phyloP scores from a whole-genome alignment of 2,797 vertebrate species.

The Cyclopterus lumpus region DNA sequence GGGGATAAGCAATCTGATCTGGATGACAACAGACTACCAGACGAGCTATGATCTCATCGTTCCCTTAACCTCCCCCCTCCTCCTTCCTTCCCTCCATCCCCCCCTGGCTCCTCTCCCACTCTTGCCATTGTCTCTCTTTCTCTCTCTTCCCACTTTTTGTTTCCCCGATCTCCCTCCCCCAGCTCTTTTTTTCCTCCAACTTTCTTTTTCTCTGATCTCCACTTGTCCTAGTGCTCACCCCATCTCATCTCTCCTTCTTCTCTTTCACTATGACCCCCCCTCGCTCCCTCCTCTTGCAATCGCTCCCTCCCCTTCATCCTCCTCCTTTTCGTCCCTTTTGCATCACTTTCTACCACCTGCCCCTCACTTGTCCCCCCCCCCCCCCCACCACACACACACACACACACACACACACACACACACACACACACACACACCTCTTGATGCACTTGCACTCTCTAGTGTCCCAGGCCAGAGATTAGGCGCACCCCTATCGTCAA shows the following conservation, averaged over 20 bases:
- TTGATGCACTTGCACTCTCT: slow-evolving; percentile 71
- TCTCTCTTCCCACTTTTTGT: slow-evolving; percentile 73
- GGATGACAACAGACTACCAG: slow-evolving; percentile 88
- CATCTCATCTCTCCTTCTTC: slow-evolving; percentile 74
- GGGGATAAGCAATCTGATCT: slow-evolving; percentile 82
- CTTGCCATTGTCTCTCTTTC: slow-evolving; percentile 74
- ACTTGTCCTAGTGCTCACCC: slow-evolving; percentile 67
- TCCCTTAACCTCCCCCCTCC: slow-evolving; percentile 66
- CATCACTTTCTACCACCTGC: slow-evolving; percentile 74
- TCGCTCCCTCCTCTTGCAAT: slow-evolving; percentile 5
- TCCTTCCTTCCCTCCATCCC: slow-evolving; percentile 53
- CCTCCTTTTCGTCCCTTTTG: slow-evolving; percentile 52
- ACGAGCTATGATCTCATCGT: slow-evolving; percentile 88
- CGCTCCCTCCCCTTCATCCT: slow-evolving; percentile 39
- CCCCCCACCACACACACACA: slow-evolving; percentile 36
- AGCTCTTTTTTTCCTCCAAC: slow-evolving; percentile 54
- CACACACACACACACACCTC: slow-evolving; percentile 50
- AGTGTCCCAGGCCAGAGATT: slow-evolving; percentile 85
- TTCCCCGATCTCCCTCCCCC: slow-evolving; percentile 62
- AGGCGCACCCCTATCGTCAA: slow-evolving; percentile 75
- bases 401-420: slow-evolving; percentile 42
- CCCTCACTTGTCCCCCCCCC: slow-evolving; percentile 61
- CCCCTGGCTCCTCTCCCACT: slow-evolving; percentile 63
- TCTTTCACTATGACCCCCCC: slow-evolving; percentile 66
- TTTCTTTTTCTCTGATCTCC: slow-evolving; percentile 66